phyloP scores from a whole-genome alignment of 1,140 invertebrate species.

The Drosophila serrata region DNA sequence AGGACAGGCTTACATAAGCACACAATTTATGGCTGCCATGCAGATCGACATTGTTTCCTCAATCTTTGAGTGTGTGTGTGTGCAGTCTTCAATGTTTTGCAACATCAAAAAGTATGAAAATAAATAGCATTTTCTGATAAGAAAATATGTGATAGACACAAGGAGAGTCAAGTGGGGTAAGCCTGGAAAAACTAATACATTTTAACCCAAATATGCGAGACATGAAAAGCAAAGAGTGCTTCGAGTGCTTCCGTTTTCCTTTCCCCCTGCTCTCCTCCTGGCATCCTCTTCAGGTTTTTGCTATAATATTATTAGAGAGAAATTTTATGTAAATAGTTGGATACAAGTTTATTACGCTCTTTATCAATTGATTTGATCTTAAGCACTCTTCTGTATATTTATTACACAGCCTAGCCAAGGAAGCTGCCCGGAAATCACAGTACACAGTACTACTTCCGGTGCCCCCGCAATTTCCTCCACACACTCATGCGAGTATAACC shows the following conservation, averaged over 20 bases:
- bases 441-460: slow-evolving; percentile 59
- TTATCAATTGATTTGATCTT: slow-evolving; percentile 84
- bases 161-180: not conserved
- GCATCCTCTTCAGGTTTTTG: slow-evolving; percentile 46
- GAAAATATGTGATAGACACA: slow-evolving; percentile 57
- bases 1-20: slow-evolving; percentile 17
- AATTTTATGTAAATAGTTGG: slow-evolving; percentile 73
- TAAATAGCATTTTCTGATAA: slow-evolving; percentile 73
- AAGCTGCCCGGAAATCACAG: slow-evolving; percentile 77
- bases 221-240: slow-evolving; percentile 57
- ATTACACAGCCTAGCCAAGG: slow-evolving; percentile 60
- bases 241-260: slow-evolving; percentile 45
- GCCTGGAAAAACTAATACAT: slow-evolving; percentile 46
- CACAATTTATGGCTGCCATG: slow-evolving; percentile 36
- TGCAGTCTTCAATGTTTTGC: slow-evolving; percentile 45
- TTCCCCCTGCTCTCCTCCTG: not conserved
- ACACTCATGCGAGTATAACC: slow-evolving; percentile 2
- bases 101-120: slow-evolving; percentile 72
- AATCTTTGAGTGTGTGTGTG: slow-evolving; percentile 11
- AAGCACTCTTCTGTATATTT: slow-evolving; percentile 79
- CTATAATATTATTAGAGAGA: slow-evolving; percentile 67
- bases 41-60: slow-evolving; percentile 42
- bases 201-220: slow-evolving; percentile 51
- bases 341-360: slow-evolving; percentile 82
- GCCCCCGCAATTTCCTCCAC: slow-evolving; percentile 54